These are phyloP conservation scores for Dipodomys merriami DNA, from an alignment of 2,113 vertebrate species.

Conservation along the genomic window DNA sequence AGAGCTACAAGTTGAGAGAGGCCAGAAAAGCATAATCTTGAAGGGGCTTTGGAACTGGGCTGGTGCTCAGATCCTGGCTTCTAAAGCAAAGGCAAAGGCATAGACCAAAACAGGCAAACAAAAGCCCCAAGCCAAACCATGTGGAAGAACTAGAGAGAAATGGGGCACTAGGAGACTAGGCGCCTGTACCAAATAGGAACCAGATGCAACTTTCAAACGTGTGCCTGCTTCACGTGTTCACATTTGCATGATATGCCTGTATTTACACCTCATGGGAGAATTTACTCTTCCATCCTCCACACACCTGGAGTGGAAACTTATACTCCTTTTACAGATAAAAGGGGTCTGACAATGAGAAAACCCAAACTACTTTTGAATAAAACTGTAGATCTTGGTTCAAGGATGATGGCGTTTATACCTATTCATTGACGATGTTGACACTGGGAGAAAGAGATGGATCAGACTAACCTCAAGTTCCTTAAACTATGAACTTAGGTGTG, in stretches of 20 bases:
- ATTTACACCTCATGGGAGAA: neutral
- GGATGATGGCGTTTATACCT: neutral
- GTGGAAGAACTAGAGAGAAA: constrained; percentile 19
- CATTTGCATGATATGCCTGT: neutral
- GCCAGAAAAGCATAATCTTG: neutral
- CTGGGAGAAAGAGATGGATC: neutral
- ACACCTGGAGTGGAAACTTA: neutral
- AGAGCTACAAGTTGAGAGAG: neutral
- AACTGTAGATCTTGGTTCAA: neutral
- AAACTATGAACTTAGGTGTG: neutral
- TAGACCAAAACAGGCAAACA: constrained; percentile 1
- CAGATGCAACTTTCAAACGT: constrained; percentile 30
- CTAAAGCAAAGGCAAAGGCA: constrained; percentile 16
- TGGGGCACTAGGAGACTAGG: neutral
- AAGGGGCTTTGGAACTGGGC: constrained; percentile 16
- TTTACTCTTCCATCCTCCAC: neutral
- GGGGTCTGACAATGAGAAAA: constrained; percentile 15
- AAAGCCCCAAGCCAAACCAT: constrained; percentile 4
- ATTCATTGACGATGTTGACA: neutral
- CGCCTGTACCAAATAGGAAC: constrained; percentile 32
- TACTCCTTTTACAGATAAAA: neutral
- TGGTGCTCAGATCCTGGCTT: constrained; percentile 13
- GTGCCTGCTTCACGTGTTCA: neutral
- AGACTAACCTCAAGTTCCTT: neutral
- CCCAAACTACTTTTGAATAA: constrained; percentile 17